These are phyloP conservation scores for Notolepis coatsorum DNA, from an alignment of 2,797 vertebrate species.

Conservation along the genomic window DNA sequence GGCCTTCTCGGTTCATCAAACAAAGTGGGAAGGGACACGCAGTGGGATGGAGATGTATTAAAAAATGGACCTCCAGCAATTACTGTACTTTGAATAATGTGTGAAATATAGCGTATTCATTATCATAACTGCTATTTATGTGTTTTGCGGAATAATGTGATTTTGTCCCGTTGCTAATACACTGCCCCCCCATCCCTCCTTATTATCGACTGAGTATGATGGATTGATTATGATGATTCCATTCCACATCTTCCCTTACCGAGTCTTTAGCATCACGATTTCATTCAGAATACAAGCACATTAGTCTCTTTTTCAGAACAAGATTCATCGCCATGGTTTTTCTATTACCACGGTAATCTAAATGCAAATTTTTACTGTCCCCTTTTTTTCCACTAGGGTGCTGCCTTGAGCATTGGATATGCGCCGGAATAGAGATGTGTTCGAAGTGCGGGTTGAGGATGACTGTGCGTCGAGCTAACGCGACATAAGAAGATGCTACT, in stretches of 20 bases:
- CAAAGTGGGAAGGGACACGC: not conserved
- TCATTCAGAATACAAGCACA: constrained; percentile 76
- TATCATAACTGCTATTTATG: constrained; percentile 7
- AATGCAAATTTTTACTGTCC: constrained; percentile 86
- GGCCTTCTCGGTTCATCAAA: not conserved
- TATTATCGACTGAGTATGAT: constrained; percentile 33
- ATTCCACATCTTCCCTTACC: constrained; percentile 50
- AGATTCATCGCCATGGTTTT: constrained; percentile 80
- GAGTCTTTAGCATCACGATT: constrained; percentile 74
- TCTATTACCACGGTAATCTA: constrained; percentile 87
- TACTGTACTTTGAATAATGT: not conserved
- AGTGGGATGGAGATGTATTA: not conserved
- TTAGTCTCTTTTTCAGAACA: constrained; percentile 72
- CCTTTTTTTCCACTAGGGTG: constrained; percentile 70
- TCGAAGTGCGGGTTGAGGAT: constrained; percentile 48
- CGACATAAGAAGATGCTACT: constrained; percentile 32
- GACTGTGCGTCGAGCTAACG: constrained; percentile 59
- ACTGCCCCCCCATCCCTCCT: not conserved
- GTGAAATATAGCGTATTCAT: constrained; percentile 5
- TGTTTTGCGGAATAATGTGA: not conserved
- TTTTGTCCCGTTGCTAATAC: constrained; percentile 7
- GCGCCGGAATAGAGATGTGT: constrained; percentile 68
- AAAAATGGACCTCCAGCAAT: not conserved
- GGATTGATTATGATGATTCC: constrained; percentile 43
- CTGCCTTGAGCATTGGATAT: constrained; percentile 72